These are phyloP conservation scores for Aegotheles bennettii DNA, from an alignment of 2,113 vertebrate genomes.

Conservation along the genomic window DNA sequence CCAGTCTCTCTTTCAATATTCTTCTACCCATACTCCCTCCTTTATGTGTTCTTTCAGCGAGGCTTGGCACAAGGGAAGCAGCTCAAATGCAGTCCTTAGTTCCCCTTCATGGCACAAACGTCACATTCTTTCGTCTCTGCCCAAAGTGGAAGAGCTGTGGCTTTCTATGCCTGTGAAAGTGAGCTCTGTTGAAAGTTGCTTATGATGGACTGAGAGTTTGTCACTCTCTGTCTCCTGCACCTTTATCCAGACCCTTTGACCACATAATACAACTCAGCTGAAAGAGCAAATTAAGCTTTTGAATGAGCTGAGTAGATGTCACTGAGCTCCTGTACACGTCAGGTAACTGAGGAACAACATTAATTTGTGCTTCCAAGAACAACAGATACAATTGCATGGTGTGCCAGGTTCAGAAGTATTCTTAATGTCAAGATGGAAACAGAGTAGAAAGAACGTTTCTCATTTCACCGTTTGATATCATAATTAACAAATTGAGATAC, in stretches of 20 bases:
- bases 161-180: neutral
- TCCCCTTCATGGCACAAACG: constrained; percentile 59
- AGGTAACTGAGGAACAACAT: neutral
- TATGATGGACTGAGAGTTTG: neutral
- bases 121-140: constrained; percentile 71
- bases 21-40: neutral
- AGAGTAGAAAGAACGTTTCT: neutral
- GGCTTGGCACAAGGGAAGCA: neutral
- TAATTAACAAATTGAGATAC: neutral
- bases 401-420: neutral
- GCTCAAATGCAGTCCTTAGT: constrained; percentile 33
- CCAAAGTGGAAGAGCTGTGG: constrained; percentile 50
- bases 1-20: neutral
- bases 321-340: neutral
- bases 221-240: neutral
- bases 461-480: neutral
- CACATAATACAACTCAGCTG: constrained; percentile 73
- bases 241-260: constrained; percentile 66
- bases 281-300: constrained; percentile 79
- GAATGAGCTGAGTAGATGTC: constrained; percentile 62
- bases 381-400: neutral
- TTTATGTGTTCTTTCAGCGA: neutral
- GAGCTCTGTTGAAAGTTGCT: neutral
- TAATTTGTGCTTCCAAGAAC: neutral
- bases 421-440: neutral